Evolutionary conservation across 2,888 invertebrate genomes (phyloP), one percentile per base, ranked within the genome.

Genomic region (Cepaea hortensis): DNA sequence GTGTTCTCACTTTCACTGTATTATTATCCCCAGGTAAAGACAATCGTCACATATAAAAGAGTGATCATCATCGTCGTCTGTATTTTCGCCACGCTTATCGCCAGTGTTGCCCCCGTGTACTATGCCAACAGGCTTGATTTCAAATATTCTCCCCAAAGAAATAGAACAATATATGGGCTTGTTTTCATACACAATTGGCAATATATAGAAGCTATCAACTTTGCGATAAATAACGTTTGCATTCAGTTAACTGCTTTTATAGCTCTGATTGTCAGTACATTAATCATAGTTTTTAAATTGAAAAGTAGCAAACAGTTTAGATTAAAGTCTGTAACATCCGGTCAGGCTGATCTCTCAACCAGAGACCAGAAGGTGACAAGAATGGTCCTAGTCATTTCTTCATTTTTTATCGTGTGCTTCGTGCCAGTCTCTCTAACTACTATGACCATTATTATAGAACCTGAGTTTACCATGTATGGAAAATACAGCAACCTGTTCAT

Each of bases 311-410:
- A 48, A 1, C 68, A 70, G 79, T 85, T 77, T 77, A 15, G 85
- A 9, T 18, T 70, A 35, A 61, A 9, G 3, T 79, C 79, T 20
- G 9, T 35, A 4, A 7, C 77, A 15, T 11, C 55, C 0, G 15
- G 4, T 7, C 77, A 85, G 15, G 11, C 18, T 11, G 55, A 85
- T 65, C 3, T 65, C n/a, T 76, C 79, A 13, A 11, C 13, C 15
- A 76, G 85, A 18, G 85, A 85, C 68, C 55, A 80, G 20, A 81
- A 73, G 62, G 81, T 85, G 11, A 70, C 73, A 5, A 72, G 72
- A 18, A 85, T 85, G 85, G 75, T 85, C 3, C 23, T 80, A 0
- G 50, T 81, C 0, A 81, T 85, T 0, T 85, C 81, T 15, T 50
- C 62, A 18, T n/a, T 70, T 48, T 85, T 85, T 46, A 77, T 85